Evolutionary conservation across 2,888 invertebrate species (phyloP).

Genomic region (Congeria kusceri): DNA sequence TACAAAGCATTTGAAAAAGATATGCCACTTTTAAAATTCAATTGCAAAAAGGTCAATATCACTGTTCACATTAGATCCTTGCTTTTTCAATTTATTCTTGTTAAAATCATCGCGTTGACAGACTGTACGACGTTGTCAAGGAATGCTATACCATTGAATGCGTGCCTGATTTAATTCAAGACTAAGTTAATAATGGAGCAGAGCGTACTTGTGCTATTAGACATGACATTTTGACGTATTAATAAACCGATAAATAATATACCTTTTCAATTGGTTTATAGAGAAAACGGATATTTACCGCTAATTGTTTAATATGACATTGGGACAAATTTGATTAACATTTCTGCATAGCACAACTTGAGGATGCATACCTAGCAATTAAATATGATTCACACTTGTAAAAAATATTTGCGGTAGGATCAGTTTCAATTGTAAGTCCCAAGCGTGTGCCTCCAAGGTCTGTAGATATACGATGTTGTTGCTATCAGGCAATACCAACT

Average conservation of each 20-base stretch:
- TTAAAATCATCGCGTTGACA: constrained; percentile 25
- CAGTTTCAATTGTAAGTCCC: no score
- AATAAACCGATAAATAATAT: constrained; percentile 45
- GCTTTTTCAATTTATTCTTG: constrained; percentile 32
- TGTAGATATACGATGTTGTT: no score
- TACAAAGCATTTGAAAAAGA: no score
- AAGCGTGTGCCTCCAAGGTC: no score
- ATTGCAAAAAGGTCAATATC: constrained; percentile 6
- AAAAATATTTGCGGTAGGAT: constrained; percentile 2
- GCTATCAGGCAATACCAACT: no score
- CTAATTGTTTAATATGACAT: constrained; percentile 49
- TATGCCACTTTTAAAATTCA: no score
- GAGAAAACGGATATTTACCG: constrained; percentile 22
- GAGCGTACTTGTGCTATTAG: constrained; percentile 5
- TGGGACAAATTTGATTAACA: constrained; percentile 26
- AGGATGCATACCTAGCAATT: constrained; percentile 18
- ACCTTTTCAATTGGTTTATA: constrained; percentile 15
- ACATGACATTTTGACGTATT: constrained; percentile 46
- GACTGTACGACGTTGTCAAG: constrained; percentile 20
- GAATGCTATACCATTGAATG: constrained; percentile 19
- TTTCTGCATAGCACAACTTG: constrained; percentile 18
- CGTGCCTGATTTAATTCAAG: constrained; percentile 33
- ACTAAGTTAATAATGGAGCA: constrained; percentile 14
- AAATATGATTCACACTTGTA: constrained; percentile 34
- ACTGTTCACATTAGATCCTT: neutral